Evolutionary conservation across 2,113 vertebrate genomes (phyloP).

Genomic region (Isichthys henryi): DNA sequence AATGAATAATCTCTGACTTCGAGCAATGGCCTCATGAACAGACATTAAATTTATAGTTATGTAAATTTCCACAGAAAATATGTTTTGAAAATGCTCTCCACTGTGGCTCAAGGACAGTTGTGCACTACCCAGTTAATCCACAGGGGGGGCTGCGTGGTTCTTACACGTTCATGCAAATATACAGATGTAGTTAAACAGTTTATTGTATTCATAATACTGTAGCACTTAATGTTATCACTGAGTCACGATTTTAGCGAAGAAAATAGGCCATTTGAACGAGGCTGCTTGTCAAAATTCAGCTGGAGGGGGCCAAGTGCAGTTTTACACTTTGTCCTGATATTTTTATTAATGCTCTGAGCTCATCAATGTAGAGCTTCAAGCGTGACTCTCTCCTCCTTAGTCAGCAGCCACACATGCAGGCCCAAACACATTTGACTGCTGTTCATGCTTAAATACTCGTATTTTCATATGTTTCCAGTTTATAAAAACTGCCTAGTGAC

Average conservation of each 20-base stretch:
- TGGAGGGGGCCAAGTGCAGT: background rate
- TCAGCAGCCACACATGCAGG: background rate
- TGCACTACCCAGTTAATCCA: background rate
- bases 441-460: background rate
- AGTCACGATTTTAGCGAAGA: background rate
- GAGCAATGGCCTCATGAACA: background rate
- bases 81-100: background rate
- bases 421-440: background rate
- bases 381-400: background rate
- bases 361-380: background rate
- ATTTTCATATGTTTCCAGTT: background rate
- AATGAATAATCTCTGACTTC: background rate
- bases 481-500: background rate
- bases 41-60: background rate
- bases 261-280: background rate
- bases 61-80: background rate
- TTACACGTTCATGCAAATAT: background rate
- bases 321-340: slow-evolving; percentile 1
- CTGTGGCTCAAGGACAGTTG: background rate
- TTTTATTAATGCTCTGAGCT: background rate
- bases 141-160: background rate
- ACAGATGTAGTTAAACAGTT: background rate
- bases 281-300: background rate
- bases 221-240: background rate
- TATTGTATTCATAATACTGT: background rate